Conservation (phyloP, 2,797 vertebrate genomes). For the Hephaestus fuliginosus region DNA sequence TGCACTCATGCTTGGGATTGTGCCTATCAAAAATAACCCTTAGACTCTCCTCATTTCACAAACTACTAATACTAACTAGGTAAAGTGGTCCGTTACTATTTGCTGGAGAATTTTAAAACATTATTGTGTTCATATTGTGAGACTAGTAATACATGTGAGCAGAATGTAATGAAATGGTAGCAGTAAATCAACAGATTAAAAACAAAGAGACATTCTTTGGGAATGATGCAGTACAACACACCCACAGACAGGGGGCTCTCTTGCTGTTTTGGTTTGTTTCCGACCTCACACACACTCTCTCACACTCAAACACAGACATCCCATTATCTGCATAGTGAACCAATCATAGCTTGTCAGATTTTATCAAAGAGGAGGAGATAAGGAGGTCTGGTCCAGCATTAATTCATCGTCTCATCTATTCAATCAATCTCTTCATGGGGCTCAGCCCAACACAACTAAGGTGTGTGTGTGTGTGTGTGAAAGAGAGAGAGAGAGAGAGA, state of each 20-base stretch:
- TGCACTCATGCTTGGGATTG: neutral
- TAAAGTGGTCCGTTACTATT: neutral
- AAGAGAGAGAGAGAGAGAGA: neutral
- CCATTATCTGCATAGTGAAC: conserved; percentile 48
- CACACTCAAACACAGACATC: conserved; percentile 10
- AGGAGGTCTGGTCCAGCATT: conserved; percentile 59
- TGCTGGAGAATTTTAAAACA: neutral
- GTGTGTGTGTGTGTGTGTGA: conserved; percentile 17
- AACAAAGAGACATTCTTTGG: neutral
- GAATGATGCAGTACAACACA: conserved; percentile 1
- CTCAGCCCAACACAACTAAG: conserved; percentile 20
- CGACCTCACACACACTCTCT: neutral
- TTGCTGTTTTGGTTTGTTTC: neutral
- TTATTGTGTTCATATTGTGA: neutral
- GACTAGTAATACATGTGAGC: neutral
- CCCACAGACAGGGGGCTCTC: conserved; percentile 32
- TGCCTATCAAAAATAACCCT: neutral
- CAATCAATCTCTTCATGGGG: conserved; percentile 68
- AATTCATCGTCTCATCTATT: conserved; percentile 74
- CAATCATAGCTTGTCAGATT: conserved; percentile 65
- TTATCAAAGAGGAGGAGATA: conserved; percentile 73
- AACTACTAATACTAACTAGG: neutral
- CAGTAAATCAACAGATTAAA: neutral
- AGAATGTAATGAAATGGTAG: neutral
- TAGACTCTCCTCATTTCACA: neutral